phyloP scores from a whole-genome alignment of 37 sponge, comb jelly and placozoan genomes.

The Tethya wilhelma region DNA sequence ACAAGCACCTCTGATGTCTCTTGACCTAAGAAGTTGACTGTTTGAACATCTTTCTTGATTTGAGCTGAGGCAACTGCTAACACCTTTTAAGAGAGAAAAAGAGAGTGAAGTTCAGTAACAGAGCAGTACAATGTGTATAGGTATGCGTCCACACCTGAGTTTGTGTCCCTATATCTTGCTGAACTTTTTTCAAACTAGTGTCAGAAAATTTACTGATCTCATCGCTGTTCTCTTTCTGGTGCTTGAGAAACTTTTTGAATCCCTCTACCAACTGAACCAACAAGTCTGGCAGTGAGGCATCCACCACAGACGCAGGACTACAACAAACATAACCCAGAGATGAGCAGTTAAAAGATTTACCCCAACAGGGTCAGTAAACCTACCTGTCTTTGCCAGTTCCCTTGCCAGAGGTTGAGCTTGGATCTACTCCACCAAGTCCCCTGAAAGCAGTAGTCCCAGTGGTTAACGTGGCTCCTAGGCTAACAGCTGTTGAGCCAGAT shows the following conservation, averaged over 20 bases:
- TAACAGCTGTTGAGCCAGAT: neutral
- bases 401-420: neutral
- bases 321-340: too few species aligned
- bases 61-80: conserved; percentile 20
- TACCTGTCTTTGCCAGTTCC: neutral
- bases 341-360: too few species aligned
- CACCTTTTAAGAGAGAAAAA: conserved; percentile 15
- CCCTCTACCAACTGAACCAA: conserved; percentile 38
- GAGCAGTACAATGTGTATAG: too few species aligned
- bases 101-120: neutral
- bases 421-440: conserved; percentile 44
- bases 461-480: neutral
- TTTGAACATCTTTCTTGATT: conserved; percentile 54
- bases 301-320: neutral
- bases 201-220: conserved; percentile 58
- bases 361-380: too few species aligned
- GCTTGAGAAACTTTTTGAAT: conserved; percentile 44
- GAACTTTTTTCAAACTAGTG: conserved; percentile 50
- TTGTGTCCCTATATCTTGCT: conserved; percentile 41
- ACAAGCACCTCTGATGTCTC: conserved; percentile 47
- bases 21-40: conserved; percentile 37
- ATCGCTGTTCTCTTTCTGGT: conserved; percentile 56
- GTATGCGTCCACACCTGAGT: conserved; percentile 47
- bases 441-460: neutral
- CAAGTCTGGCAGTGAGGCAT: conserved; percentile 1